Evolutionary conservation across 2,797 vertebrate species (phyloP).

Genomic region (Propithecus perrieri): DNA sequence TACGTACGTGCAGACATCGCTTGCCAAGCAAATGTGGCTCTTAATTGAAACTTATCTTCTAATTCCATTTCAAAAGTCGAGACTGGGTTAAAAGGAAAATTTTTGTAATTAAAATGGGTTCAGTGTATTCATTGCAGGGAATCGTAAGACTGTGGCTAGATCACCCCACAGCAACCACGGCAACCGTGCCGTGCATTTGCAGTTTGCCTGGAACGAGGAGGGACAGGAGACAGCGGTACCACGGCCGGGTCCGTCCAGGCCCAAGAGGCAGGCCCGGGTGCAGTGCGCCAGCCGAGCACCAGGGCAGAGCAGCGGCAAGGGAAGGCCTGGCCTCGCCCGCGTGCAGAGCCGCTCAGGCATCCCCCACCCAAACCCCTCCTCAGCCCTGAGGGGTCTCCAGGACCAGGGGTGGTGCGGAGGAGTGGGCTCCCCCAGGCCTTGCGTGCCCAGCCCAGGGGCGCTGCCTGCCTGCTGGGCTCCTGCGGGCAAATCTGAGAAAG

Average conservation of each 20-base stretch:
- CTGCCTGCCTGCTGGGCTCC: not conserved
- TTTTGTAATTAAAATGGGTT: not conserved
- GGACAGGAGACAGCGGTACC: not conserved
- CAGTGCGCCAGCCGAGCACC: not conserved
- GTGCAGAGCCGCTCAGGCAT: too few species aligned
- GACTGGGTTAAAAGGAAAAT: not conserved
- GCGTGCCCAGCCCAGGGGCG: too few species aligned
- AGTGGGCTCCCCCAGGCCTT: too few species aligned
- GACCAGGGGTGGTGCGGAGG: not conserved
- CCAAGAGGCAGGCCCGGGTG: not conserved
- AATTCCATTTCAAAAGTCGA: not conserved
- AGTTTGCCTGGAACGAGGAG: not conserved
- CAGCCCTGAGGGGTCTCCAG: not conserved
- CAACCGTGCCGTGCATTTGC: rapidly evolving
- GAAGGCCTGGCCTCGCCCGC: not conserved
- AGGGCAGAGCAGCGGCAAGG: not conserved
- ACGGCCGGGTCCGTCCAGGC: not conserved
- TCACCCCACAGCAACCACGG: rapidly evolving
- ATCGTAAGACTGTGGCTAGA: rapidly evolving
- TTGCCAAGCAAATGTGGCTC: not conserved
- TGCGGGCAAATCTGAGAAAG: not conserved
- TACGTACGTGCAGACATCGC: rapidly evolving
- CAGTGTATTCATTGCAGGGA: too few species aligned
- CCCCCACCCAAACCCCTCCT: not conserved
- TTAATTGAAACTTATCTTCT: not conserved